Conservation (phyloP, 2,888 invertebrate genomes). For the Melanostoma mellinum region DNA sequence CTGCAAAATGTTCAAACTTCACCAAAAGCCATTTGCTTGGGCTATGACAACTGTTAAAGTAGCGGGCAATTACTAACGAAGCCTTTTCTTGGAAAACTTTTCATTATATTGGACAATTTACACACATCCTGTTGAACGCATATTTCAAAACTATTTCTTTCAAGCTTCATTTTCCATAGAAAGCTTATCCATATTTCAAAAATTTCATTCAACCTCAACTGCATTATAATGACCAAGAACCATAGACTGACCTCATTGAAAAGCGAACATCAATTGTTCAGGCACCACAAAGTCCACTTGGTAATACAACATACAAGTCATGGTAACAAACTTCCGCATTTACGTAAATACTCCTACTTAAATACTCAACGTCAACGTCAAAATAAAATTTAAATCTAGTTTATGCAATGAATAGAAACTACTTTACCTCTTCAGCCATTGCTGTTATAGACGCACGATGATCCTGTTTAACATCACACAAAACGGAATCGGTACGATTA, state of each 20-base stretch:
- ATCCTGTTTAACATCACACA: slow-evolving; percentile 78
- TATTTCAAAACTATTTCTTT: too few species aligned
- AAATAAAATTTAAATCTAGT: slow-evolving; percentile 30
- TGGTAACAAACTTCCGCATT: slow-evolving; percentile 21
- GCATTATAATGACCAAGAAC: too few species aligned
- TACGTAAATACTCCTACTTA: slow-evolving; percentile 7
- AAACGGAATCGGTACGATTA: slow-evolving; percentile 79
- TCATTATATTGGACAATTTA: too few species aligned
- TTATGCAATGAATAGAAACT: slow-evolving; percentile 20
- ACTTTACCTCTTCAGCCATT: slow-evolving; percentile 80
- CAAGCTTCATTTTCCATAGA: too few species aligned
- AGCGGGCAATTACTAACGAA: too few species aligned
- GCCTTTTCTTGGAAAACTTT: too few species aligned
- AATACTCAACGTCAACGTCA: slow-evolving; percentile 37
- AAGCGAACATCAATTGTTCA: neutral
- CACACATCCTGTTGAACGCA: too few species aligned
- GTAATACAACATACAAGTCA: slow-evolving; percentile 19
- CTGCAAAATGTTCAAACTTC: too few species aligned
- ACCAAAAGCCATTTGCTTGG: too few species aligned
- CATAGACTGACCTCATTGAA: neutral
- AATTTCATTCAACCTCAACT: too few species aligned
- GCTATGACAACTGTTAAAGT: too few species aligned
- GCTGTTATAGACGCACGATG: slow-evolving; percentile 80
- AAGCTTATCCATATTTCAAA: too few species aligned
- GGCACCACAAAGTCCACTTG: slow-evolving; percentile 5